Base-by-base conservation (phyloP, 2,888 invertebrate species). In the Selenia dentaria region DNA sequence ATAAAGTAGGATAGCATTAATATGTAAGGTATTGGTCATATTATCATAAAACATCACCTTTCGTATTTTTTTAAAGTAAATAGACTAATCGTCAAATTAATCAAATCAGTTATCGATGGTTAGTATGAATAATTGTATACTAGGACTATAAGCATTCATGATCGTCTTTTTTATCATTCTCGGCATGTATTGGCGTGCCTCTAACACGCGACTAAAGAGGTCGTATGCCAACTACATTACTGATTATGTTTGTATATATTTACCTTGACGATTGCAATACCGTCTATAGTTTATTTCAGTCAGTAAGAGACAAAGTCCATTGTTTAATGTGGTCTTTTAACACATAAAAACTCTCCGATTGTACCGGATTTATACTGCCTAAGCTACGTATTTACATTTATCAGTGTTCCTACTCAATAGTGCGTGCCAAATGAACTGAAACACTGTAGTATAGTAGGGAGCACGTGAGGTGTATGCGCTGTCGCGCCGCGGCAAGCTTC, bases 401-500 rank as follows among this genome's bases (percentile, higher is more conserved):
- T 4, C 16, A 16, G 16, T 4, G n/a, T 16, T 4, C 51, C 51
- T 11, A 10, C 33, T 12, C 8, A 22, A 25, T 34, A 56, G 46
- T 49, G 54, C 39, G 43, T 67, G 73, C 67, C 70, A 70, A 71
- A 58, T 63, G 59, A 59, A 58, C 55, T 33, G 40, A 24, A 36
- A 25, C 12, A 12, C 53, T 60, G 58, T n/a, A 61, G 52, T 50
- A n/a, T n/a, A 55, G 58, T 52, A 38, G 46, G 57, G n/a, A n/a
- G 55, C 64, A 70, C 64, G 68, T 70, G 74, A 70, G 56, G 49
- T 48, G 45, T 35, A 27, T 16, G 48, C 39, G 41, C 34, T 22
- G 22, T 8, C 33, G 40, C 38, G 16, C 20, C 36, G 42, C 44
- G 36, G 35, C 49, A 40, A 40, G 40, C 51, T 54, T 25, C 59